Percentiles rank a stretch among this genome's conserved stretches.
These are phyloP conservation scores for Scytalopus superciliaris DNA, from an alignment of 2,113 vertebrate genomes.

Conservation along the genomic window DNA sequence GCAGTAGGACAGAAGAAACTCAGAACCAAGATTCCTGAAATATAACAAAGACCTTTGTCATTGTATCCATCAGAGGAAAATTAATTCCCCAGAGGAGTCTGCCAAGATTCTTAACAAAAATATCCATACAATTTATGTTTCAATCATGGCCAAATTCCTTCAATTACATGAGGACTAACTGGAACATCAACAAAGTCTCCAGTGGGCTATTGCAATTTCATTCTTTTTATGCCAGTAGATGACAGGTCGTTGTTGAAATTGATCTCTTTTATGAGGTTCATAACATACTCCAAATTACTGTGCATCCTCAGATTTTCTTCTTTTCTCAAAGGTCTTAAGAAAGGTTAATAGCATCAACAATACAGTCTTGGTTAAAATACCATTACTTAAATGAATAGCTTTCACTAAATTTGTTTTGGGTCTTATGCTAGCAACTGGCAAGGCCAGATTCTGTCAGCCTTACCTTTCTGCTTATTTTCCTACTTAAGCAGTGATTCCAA, in stretches of 20 bases:
- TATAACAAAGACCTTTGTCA: background rate
- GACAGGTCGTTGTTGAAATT: constrained; percentile 55
- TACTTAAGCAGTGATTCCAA: background rate
- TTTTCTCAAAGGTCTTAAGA: background rate
- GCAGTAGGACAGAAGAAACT: background rate
- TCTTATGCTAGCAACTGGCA: background rate
- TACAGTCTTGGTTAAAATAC: background rate
- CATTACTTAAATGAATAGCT: background rate
- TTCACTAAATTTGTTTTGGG: background rate
- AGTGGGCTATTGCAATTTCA: background rate
- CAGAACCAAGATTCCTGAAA: background rate
- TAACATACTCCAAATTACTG: constrained; percentile 16
- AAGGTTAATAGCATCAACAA: constrained; percentile 27
- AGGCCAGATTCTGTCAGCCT: background rate
- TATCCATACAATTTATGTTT: constrained; percentile 47
- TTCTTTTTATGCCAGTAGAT: constrained; percentile 22
- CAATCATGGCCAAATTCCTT: constrained; percentile 25
- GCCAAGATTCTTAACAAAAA: constrained; percentile 36
- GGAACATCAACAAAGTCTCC: background rate
- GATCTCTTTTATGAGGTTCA: constrained; percentile 41
- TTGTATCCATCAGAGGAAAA: constrained; percentile 15
- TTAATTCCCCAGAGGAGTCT: constrained; percentile 17
- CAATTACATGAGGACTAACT: constrained; percentile 39
- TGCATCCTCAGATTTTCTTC: constrained; percentile 5
- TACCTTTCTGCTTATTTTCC: background rate